phyloP scores from a whole-genome alignment of 2,113 vertebrate genomes.

The Tamias sibiricus region DNA sequence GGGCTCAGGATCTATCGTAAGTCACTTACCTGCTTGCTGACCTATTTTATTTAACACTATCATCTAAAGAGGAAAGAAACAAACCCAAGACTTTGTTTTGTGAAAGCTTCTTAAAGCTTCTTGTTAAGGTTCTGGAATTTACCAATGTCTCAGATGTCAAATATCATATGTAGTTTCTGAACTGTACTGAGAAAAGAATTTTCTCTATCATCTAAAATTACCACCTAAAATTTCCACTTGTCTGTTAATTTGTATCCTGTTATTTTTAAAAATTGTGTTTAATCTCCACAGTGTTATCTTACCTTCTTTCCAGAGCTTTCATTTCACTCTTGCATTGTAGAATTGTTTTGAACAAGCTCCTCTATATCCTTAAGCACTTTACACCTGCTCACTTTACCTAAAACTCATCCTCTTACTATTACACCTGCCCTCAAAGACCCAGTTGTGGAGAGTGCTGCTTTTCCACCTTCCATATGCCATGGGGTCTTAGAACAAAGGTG shows the following conservation, averaged over 20 bases:
- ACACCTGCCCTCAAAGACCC: not conserved
- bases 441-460: fast-evolving
- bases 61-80: not conserved
- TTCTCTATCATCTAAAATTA: not conserved
- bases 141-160: not conserved
- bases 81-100: not conserved
- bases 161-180: not conserved
- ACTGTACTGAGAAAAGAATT: not conserved
- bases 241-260: not conserved
- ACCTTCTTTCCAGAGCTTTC: not conserved
- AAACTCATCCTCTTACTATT: not conserved
- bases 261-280: not conserved
- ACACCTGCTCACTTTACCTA: fast-evolving
- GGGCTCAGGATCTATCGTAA: not conserved
- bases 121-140: not conserved
- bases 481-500: not conserved
- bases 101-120: not conserved
- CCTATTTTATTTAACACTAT: not conserved
- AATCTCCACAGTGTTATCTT: not conserved
- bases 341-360: not conserved
- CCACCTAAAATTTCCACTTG: not conserved
- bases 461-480: not conserved
- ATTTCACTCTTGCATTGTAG: not conserved
- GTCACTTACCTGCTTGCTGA: not conserved
- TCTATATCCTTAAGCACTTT: not conserved